Evolutionary conservation across 1,140 invertebrate genomes (phyloP), one percentile per base, ranked within the genome.

Genomic region (Pemphigus obesinymphae): DNA sequence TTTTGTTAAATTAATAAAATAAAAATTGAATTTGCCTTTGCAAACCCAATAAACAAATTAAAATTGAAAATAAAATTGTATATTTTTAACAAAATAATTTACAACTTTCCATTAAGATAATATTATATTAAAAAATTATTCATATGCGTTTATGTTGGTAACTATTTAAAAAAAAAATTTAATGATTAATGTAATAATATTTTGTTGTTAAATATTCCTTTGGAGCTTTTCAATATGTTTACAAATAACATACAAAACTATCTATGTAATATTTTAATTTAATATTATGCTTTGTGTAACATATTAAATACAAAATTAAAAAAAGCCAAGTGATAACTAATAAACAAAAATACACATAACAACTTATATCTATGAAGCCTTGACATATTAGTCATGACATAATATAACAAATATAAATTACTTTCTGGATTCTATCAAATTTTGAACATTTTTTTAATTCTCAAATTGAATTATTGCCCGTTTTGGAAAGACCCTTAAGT

Each of bases 41-140:
- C 3, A 3, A 48, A n/a, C 4, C 1, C 10, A 2, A 72, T 45
- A 15, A 72, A 73, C 70, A 48, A 50, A 50, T 50, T 10, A 50
- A 50, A 50, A 50, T 31, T 73, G 11, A 48, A 73, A 73, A 50
- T 73, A 73, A n/a, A 73, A 73, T 50, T 29, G 17, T 73, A 29
- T 73, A 73, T 50, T 73, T 45, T n/a, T 50, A 73, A 73, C 45
- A 73, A 73, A 70, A 31, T 73, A 73, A 26, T 48, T 17, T 73
- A 73, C 43, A 73, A 29, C 66, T 20, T 73, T 48, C 3, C 1
- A 72, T 29, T 72, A 48, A 73, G 43, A 50, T 73, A 48, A 43
- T 26, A 43, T 20, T 48, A 50, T 73, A n/a, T 40, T 68, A 23
- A 43, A 31, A 70, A 26, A 45, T 29, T 13, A 70, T 29, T 45